These are phyloP conservation scores for Microtus oregoni DNA, from an alignment of 2,113 vertebrate genomes.

Conservation along the genomic window DNA sequence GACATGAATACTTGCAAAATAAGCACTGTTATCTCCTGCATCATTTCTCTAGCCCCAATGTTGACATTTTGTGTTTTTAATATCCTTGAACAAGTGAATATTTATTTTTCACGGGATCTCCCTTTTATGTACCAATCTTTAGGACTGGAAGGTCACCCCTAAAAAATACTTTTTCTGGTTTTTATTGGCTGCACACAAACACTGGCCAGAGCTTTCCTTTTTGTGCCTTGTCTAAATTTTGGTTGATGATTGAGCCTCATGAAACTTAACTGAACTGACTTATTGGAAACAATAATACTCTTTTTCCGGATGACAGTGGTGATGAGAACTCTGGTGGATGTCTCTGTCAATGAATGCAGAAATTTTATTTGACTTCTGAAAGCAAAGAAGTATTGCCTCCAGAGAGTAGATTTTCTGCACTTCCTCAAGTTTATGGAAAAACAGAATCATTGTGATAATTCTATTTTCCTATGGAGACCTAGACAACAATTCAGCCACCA, in stretches of 20 bases:
- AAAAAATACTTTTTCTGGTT: neutral
- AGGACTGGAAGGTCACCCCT: neutral
- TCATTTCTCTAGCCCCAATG: neutral
- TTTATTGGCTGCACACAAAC: neutral
- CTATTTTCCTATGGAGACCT: neutral
- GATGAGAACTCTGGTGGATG: neutral
- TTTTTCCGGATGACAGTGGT: neutral
- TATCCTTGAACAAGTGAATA: neutral
- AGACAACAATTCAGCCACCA: neutral
- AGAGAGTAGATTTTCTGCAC: neutral
- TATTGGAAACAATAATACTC: neutral
- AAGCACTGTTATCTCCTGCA: neutral
- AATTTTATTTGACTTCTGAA: neutral
- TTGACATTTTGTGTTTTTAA: neutral
- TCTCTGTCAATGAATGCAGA: neutral
- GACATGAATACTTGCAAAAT: neutral
- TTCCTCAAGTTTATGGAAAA: slow-evolving; percentile 32
- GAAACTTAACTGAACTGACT: neutral
- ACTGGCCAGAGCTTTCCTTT: neutral
- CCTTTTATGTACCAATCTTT: neutral
- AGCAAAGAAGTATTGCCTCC: neutral
- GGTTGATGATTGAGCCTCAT: neutral
- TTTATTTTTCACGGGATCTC: neutral
- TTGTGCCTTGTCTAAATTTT: neutral
- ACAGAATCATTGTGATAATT: neutral